Evolutionary conservation across 2,888 invertebrate genomes (phyloP).

Genomic region (Harpalus rufipes): DNA sequence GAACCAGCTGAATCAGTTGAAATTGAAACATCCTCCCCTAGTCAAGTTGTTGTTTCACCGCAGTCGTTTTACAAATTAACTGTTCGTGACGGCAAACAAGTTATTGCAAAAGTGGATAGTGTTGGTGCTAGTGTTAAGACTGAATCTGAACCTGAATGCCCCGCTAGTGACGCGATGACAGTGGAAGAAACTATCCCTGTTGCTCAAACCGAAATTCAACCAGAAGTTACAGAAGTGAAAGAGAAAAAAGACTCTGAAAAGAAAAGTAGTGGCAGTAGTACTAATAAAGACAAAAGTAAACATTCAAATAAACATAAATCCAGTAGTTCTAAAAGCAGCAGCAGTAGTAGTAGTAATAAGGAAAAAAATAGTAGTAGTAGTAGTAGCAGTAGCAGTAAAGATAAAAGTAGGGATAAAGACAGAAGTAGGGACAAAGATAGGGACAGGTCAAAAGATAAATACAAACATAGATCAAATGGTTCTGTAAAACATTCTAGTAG

Average conservation of each 20-base stretch:
- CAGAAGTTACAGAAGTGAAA: conserved; percentile 73
- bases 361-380: conserved; percentile 70
- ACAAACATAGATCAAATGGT: conserved; percentile 71
- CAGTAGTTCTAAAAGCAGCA: conserved; percentile 70
- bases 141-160: conserved; percentile 53
- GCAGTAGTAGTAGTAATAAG: conserved; percentile 69
- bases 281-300: conserved; percentile 75
- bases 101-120: conserved; percentile 81
- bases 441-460: conserved; percentile 70
- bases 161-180: conserved; percentile 53
- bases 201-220: conserved; percentile 74
- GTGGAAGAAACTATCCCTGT: conserved; percentile 37
- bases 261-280: conserved; percentile 74
- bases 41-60: conserved; percentile 69
- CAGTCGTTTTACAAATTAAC: conserved; percentile 81
- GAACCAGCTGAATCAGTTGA: conserved; percentile 59
- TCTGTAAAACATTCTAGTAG: conserved; percentile 70
- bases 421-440: conserved; percentile 72
- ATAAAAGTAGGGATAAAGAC: conserved; percentile 69
- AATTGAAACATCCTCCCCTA: conserved; percentile 68
- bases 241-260: conserved; percentile 76
- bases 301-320: conserved; percentile 72
- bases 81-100: conserved; percentile 86
- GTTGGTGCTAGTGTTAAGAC: conserved; percentile 70
- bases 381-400: conserved; percentile 71